Percentiles rank a stretch among this genome's conserved stretches.
Evolutionary conservation across 2,797 vertebrate genomes (phyloP).

Genomic region (Pelodytes ibericus): DNA sequence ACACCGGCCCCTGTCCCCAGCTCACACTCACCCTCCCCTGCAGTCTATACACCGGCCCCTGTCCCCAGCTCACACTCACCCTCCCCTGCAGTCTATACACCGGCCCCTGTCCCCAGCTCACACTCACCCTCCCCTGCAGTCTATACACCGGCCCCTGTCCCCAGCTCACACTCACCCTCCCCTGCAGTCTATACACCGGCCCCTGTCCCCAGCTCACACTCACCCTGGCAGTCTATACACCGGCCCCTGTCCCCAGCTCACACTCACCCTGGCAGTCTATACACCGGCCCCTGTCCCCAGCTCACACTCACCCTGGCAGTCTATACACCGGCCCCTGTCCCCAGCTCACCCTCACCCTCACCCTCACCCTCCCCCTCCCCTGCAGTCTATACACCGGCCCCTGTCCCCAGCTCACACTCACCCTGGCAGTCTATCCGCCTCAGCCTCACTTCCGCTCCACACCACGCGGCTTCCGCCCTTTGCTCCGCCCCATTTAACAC

Average conservation of each 20-base stretch:
- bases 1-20: background rate
- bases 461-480: constrained; percentile 49
- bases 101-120: background rate
- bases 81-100: background rate
- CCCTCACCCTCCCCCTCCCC: background rate
- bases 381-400: background rate
- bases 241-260: no score
- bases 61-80: background rate
- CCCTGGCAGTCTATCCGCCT: background rate
- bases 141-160: no score
- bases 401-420: background rate
- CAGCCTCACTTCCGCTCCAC: background rate
- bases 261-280: no score
- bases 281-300: no score
- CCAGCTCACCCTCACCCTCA: background rate
- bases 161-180: background rate
- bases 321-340: background rate
- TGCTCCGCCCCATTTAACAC: background rate
- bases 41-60: no score
- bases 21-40: background rate
- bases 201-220: background rate
- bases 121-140: background rate
- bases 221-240: background rate
- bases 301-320: no score
- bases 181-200: no score